Evolutionary conservation across 2,888 invertebrate species (phyloP).

Genomic region (Sthenelais limicola): DNA sequence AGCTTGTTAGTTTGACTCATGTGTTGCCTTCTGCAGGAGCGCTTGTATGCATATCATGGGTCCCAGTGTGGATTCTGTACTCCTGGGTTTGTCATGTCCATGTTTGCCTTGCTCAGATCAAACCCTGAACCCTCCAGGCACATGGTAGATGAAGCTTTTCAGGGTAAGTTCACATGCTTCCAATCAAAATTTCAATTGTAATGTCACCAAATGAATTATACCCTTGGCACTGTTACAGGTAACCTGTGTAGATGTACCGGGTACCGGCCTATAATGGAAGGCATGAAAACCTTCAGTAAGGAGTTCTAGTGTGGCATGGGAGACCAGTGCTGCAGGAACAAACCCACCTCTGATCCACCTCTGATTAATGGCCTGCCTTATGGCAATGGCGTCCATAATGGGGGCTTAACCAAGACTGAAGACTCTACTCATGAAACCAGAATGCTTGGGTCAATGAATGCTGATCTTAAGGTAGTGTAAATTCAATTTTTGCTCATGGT

Average conservation of each 20-base stretch:
- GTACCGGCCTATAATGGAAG: constrained; percentile 93
- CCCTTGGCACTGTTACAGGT: constrained; percentile 74
- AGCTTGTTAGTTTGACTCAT: too few relatives aligned
- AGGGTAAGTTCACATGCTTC: constrained; percentile 24
- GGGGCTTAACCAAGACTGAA: too few relatives aligned
- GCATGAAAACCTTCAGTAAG: constrained; percentile 79
- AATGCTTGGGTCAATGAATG: too few relatives aligned
- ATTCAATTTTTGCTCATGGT: too few relatives aligned
- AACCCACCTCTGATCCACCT: too few relatives aligned
- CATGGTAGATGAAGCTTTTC: constrained; percentile 72
- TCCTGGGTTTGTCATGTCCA: constrained; percentile 97
- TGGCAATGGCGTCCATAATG: too few relatives aligned
- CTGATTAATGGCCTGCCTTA: too few relatives aligned
- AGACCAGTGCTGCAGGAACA: constrained; percentile 43
- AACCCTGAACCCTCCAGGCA: constrained; percentile 81
- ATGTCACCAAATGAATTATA: too few relatives aligned
- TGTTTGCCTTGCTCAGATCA: constrained; percentile 89
- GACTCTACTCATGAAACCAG: too few relatives aligned
- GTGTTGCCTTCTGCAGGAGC: too few relatives aligned
- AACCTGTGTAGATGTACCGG: constrained; percentile 93
- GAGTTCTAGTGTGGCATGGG: constrained; percentile 43
- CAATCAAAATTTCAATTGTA: too few relatives aligned
- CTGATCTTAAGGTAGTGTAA: too few relatives aligned
- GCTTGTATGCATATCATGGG: constrained; percentile 91
- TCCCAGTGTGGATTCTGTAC: constrained; percentile 97